Evolutionary conservation across 2,888 invertebrate genomes (phyloP).

Genomic region (Tiliacea aurago): DNA sequence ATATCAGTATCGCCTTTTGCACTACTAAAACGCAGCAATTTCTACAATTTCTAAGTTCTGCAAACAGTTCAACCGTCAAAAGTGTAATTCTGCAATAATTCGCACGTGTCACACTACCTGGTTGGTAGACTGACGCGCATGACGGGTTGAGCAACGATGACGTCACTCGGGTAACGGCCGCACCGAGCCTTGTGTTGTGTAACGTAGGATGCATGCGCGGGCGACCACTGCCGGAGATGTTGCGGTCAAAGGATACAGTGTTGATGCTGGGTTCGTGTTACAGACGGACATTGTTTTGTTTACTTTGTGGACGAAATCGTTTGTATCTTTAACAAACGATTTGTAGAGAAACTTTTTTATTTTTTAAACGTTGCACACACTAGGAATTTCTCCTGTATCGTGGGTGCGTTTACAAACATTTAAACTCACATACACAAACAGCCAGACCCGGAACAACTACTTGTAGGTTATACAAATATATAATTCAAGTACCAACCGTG

Average conservation of each 20-base stretch:
- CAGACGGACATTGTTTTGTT: slow-evolving; percentile 38
- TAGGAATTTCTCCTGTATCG: too few species aligned
- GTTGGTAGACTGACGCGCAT: background rate
- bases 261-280: slow-evolving; percentile 30
- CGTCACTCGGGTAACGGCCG: slow-evolving; percentile 44
- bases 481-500: too few species aligned
- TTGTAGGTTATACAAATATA: too few species aligned
- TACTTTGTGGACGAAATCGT: slow-evolving; percentile 14
- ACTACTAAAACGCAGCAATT: background rate
- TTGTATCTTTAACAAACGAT: background rate
- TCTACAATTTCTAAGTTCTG: background rate
- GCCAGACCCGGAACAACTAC: too few species aligned
- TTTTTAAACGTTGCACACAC: too few species aligned
- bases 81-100: slow-evolving; percentile 48
- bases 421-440: too few species aligned
- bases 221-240: slow-evolving; percentile 49
- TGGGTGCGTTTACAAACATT: too few species aligned
- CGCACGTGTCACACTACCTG: slow-evolving; percentile 23
- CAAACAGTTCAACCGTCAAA: background rate
- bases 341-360: too few species aligned
- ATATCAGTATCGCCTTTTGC: background rate
- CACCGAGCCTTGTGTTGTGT: slow-evolving; percentile 19
- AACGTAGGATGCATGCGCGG: slow-evolving; percentile 6
- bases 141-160: slow-evolving; percentile 41
- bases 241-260: slow-evolving; percentile 53